A percentile compares a stretch with the other conserved stretches of the same genome.
These are phyloP conservation scores for Lymantria dispar DNA, from an alignment of 2,888 invertebrate genomes.

Conservation along the genomic window DNA sequence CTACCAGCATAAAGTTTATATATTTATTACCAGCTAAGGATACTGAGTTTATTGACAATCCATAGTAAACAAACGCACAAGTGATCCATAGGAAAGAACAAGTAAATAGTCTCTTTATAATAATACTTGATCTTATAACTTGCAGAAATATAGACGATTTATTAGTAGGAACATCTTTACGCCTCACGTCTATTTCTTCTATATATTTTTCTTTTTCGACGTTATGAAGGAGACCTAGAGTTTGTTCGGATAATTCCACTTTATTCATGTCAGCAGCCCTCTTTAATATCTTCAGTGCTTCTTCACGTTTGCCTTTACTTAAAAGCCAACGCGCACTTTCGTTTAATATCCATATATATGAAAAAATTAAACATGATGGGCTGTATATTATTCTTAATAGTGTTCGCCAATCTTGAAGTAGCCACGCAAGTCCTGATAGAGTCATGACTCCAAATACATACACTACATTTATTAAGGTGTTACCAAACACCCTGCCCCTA, in stretches of 20 bases:
- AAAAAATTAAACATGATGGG: constrained; percentile 86
- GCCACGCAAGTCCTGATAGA: constrained; percentile 86
- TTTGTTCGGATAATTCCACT: constrained; percentile 66
- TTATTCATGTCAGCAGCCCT: constrained; percentile 86
- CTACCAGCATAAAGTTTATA: constrained; percentile 87
- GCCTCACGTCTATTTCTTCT: constrained; percentile 1
- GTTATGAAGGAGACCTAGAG: constrained; percentile 53
- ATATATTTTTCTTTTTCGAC: constrained; percentile 25
- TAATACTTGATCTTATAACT: constrained; percentile 79
- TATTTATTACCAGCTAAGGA: constrained; percentile 89
- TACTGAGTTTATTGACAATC: constrained; percentile 89
- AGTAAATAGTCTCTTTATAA: constrained; percentile 81
- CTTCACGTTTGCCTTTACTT: constrained; percentile 84
- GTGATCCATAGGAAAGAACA: constrained; percentile 91
- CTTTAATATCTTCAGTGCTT: constrained; percentile 84
- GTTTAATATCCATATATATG: constrained; percentile 87
- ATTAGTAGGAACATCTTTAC: constrained; percentile 17
- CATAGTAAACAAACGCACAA: constrained; percentile 91
- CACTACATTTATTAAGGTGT: constrained; percentile 86
- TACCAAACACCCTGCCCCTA: constrained; percentile 87
- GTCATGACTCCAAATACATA: constrained; percentile 88
- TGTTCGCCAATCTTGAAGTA: constrained; percentile 86
- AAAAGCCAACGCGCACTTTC: constrained; percentile 91
- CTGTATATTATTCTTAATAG: constrained; percentile 86
- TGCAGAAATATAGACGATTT: constrained; percentile 54